Evolutionary conservation across 2,797 vertebrate species (phyloP).

Genomic region (Sarcoramphus papa): DNA sequence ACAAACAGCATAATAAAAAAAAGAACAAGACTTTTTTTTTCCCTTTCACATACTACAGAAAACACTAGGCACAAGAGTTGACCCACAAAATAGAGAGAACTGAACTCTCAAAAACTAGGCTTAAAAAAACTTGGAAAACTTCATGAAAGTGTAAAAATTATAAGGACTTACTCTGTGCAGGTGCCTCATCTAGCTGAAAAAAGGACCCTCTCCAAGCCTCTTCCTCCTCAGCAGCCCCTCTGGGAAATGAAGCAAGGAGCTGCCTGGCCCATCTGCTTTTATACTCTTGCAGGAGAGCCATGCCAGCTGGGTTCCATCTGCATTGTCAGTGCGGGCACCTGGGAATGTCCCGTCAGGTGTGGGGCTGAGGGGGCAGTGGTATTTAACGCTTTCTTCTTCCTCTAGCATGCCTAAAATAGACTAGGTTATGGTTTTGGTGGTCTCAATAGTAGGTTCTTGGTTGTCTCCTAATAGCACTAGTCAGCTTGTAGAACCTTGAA

Average conservation of each 20-base stretch:
- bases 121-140: fast-evolving
- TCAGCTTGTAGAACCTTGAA: fast-evolving
- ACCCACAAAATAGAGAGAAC: fast-evolving
- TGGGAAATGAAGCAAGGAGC: fast-evolving
- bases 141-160: fast-evolving
- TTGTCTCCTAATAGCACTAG: fast-evolving
- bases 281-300: not conserved
- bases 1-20: fast-evolving
- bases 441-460: fast-evolving
- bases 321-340: not conserved
- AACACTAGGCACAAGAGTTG: fast-evolving
- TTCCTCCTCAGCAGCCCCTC: fast-evolving
- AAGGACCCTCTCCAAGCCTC: fast-evolving
- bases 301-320: not conserved
- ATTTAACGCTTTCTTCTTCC: not conserved
- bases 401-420: fast-evolving
- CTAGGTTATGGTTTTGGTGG: fast-evolving
- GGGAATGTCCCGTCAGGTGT: not conserved
- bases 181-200: fast-evolving
- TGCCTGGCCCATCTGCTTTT: fast-evolving
- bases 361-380: too few species aligned
- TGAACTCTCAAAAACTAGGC: fast-evolving
- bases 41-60: fast-evolving
- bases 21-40: fast-evolving
- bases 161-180: fast-evolving